Base-by-base conservation (phyloP, 2,113 vertebrate species). In the Abramis brama region DNA sequence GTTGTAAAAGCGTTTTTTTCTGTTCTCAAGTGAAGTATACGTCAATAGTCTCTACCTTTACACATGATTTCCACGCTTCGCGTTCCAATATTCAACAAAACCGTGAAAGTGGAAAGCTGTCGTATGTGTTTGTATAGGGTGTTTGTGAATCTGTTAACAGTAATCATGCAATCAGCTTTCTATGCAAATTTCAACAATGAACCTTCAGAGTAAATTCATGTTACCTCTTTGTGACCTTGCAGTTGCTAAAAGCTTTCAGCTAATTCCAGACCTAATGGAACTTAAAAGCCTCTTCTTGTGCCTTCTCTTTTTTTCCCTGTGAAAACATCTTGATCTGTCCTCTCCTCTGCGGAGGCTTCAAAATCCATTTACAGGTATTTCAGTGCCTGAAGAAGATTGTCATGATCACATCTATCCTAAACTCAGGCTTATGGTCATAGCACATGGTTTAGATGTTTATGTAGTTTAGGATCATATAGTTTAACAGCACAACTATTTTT, bases 221-320 rank as follows among this genome's bases (percentile, higher is more conserved):
- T 19, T 55, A 80, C 76, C 50, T 70, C 77, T 9, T 33, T 17
- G 11, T 60, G 25, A 80, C 85, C 77, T 62, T 50, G 60, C 57
- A 10, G 60, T 66, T 57, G 30, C 52, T 73, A 78, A 85, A 85
- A 88, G 82, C 75, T 85, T 88, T 52, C 64, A 43, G 11, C 39
- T 86, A 55, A 55, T 36, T 78, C 80, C 21, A 64, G 27, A 82
- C 27, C 75, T 52, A 86, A 86, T 83, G 66, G 83, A 75, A 87
- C 39, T 73, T 60, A 59, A 85, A 86, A 45, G 4, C 45, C 21
- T 21, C 43, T 50, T 71, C 74, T 78, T 52, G 60, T 39, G 10
- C 23, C 33, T 60, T 76, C 71, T 21, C 17, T 36, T 52, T 50
- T 62, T 68, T 76, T 45, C 59, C 59, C 19, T 30, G n/a, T 30